Evolutionary conservation across 1,140 invertebrate genomes (phyloP), one percentile per base, ranked within the genome.

Genomic region (Pseudomyrmex sp.): DNA sequence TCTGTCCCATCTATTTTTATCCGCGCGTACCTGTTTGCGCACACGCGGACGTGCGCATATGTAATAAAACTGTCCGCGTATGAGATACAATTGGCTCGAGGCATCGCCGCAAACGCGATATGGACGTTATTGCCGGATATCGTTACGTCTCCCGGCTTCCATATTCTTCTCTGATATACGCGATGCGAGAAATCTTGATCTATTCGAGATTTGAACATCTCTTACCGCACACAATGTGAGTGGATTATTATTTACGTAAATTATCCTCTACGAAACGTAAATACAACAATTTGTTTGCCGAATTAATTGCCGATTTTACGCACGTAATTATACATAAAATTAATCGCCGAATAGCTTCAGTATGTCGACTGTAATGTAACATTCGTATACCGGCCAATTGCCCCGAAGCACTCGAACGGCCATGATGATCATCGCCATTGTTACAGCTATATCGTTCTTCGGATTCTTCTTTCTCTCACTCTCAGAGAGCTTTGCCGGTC

Each of bases 261-360:
- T 80, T 80, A 12, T 72, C 72, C 50, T 3, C 23, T 35, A 26
- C 54, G 5, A 58, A 44, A 44, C 18, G 61, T 65, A 69, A 77
- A 80, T 70, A 72, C 15, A 35, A 35, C 59, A 59, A 80, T 80
- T 80, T 59, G 66, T 59, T 20, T 12, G 15, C 59, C 72, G 20
- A 80, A 80, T 80, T 80, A 80, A 80, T 80, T 80, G 68, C 61
- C 54, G 76, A 80, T 80, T 80, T 80, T 68, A 59, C 54, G 66
- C 44, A 44, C 72, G 66, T 72, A 80, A 80, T 80, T 80, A 80
- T 50, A 66, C 66, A 72, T 80, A 80, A 72, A 70, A 58, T 72
- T 80, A 80, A 80, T 69, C 76, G 75, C 9, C 48, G 54, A 72
- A 66, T 70, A 54, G 76, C 66, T 59, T 80, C 76, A 35, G 66